Evolutionary conservation across 2,888 invertebrate genomes (phyloP), one percentile per base, ranked within the genome.

Genomic region (Dascillus cervinus): DNA sequence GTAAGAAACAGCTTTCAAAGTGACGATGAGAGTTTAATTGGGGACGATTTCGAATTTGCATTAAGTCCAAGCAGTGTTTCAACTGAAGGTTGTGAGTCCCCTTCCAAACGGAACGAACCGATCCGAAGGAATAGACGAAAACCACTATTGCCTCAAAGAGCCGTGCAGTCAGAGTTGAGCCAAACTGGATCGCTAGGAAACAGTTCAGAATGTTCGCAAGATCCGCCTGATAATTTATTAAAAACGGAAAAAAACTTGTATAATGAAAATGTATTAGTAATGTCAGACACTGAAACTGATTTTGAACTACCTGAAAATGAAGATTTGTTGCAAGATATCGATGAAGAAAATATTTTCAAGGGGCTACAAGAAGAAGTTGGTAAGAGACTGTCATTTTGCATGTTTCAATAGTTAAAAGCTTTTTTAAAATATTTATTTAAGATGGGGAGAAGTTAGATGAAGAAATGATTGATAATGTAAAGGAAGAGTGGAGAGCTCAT

Each of bases 381-480:
- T 58, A 44, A 40, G 35, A 31, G 8, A 13, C 12, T 17, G 23
- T 14, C 12, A 28, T 27, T 8, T 17, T 17, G 17, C 17, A 17
- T 17, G 17, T 17, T 17, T 17, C 5, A 17, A 17, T 17, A 17
- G 17, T 17, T 17, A 4, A 17, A 17, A 14, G 12, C 12, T 9
- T 28, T 21, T 19, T 8, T 23, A 3, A 19, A 28, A 12, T 21
- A 31, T 24, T 5, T 6, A 22, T 34, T 43, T 6, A 19, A 55
- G 56, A 53, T 36, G 55, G 55, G 21, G 53, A 56, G 34, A 53
- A 58, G 40, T 39, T 61, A 29, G 54, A 57, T 44, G 52, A 60
- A 35, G 59, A 60, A 36, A 56, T 58, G n/a, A 64, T 69, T 26
- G 67, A 71, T 28, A 67, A 67, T 41, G 68, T 70, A 3, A 62